These are phyloP conservation scores for Dipus sagitta DNA, from an alignment of 2,797 vertebrate species.

Conservation along the genomic window DNA sequence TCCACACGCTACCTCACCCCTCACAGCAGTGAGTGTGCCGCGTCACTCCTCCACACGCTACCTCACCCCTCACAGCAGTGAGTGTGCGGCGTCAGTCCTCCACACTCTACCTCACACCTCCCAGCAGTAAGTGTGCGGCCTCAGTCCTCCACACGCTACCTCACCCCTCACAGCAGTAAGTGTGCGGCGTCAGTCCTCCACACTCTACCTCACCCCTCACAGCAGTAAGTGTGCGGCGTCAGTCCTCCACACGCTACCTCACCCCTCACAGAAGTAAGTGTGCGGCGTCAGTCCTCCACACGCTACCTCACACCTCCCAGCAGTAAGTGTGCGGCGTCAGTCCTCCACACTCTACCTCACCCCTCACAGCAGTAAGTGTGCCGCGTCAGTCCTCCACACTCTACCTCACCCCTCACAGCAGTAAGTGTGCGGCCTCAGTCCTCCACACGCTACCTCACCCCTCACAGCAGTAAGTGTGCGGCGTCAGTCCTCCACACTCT, in stretches of 20 bases:
- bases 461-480: not conserved
- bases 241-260: not conserved
- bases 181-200: fast-evolving
- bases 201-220: not conserved
- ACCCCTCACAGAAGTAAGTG: not conserved
- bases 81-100: fast-evolving
- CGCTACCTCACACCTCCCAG: not conserved
- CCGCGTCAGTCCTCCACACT: fast-evolving
- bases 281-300: fast-evolving
- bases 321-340: fast-evolving
- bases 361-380: not conserved
- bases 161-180: not conserved
- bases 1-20: not conserved
- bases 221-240: fast-evolving
- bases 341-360: not conserved
- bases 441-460: not conserved
- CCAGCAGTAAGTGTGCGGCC: fast-evolving
- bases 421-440: fast-evolving
- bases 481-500: fast-evolving
- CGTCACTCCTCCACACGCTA: not conserved
- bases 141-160: not conserved
- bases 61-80: not conserved
- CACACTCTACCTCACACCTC: not conserved
- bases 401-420: not conserved
- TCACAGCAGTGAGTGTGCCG: fast-evolving